These are phyloP conservation scores for Ia io DNA, from an alignment of 2,113 vertebrate genomes.

Conservation along the genomic window DNA sequence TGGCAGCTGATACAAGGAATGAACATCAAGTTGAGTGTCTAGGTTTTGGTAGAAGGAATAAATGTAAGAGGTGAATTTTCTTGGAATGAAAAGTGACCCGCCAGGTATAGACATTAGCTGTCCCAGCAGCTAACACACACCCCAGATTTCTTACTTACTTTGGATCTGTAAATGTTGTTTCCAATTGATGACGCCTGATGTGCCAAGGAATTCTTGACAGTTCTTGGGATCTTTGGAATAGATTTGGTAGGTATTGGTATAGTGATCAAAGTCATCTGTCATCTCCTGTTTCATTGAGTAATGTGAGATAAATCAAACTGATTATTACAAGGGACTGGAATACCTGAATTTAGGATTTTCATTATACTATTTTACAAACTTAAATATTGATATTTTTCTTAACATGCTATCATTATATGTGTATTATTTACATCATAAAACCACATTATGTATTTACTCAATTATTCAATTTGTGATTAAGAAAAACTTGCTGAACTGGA, in stretches of 20 bases:
- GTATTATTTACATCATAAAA: neutral
- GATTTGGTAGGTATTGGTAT: slow-evolving; percentile 67
- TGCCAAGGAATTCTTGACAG: slow-evolving; percentile 39
- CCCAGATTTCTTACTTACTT: neutral
- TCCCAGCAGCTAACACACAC: no score
- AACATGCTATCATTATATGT: neutral
- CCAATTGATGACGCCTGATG: slow-evolving; percentile 34
- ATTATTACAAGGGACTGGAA: neutral
- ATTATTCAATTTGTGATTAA: neutral
- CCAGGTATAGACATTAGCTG: rapidly evolving
- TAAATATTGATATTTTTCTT: neutral
- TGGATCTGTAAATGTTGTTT: slow-evolving; percentile 62
- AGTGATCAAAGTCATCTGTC: slow-evolving; percentile 65
- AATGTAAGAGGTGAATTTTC: neutral
- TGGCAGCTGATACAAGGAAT: neutral
- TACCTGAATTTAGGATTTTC: neutral
- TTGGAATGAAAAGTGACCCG: neutral
- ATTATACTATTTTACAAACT: neutral
- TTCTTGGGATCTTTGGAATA: slow-evolving; percentile 50
- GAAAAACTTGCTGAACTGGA: neutral
- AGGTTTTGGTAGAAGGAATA: neutral
- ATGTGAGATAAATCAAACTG: neutral
- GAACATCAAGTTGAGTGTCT: neutral
- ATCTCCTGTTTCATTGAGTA: slow-evolving; percentile 53
- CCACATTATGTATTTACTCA: neutral